Percentiles rank a stretch among this genome's conserved stretches.
Evolutionary conservation across 2,797 vertebrate genomes (phyloP).

Genomic region (Cheirogaleus major): DNA sequence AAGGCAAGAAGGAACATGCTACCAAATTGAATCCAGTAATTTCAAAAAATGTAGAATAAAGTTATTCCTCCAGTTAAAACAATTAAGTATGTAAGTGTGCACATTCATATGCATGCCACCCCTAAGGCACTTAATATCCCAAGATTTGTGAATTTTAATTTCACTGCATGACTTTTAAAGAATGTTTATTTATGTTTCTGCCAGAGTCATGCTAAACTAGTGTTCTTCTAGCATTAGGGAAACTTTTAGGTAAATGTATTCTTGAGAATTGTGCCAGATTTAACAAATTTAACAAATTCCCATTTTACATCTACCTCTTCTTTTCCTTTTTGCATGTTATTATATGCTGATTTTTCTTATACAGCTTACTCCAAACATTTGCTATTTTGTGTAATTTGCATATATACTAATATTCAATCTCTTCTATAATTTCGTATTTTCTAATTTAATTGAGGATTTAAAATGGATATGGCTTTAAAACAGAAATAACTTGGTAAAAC

Average conservation of each 20-base stretch:
- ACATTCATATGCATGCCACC: not conserved
- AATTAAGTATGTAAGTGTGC: not conserved
- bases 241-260: not conserved
- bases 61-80: not conserved
- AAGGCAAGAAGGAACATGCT: not conserved
- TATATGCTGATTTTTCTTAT: not conserved
- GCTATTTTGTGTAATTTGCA: not conserved
- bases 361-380: not conserved
- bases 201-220: not conserved
- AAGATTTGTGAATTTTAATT: slow-evolving; percentile 25
- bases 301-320: not conserved
- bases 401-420: not conserved
- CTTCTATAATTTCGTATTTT: not conserved
- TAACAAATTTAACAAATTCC: slow-evolving; percentile 9
- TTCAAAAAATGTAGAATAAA: not conserved
- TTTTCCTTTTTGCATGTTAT: not conserved
- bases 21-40: not conserved
- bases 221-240: not conserved
- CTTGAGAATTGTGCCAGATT: not conserved
- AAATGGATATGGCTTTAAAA: not conserved
- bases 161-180: not conserved
- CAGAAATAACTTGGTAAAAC: not conserved
- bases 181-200: slow-evolving; percentile 26
- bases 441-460: not conserved
- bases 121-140: not conserved